These are phyloP conservation scores for Colinus virginianus DNA, from an alignment of 2,113 vertebrate species.

Conservation along the genomic window DNA sequence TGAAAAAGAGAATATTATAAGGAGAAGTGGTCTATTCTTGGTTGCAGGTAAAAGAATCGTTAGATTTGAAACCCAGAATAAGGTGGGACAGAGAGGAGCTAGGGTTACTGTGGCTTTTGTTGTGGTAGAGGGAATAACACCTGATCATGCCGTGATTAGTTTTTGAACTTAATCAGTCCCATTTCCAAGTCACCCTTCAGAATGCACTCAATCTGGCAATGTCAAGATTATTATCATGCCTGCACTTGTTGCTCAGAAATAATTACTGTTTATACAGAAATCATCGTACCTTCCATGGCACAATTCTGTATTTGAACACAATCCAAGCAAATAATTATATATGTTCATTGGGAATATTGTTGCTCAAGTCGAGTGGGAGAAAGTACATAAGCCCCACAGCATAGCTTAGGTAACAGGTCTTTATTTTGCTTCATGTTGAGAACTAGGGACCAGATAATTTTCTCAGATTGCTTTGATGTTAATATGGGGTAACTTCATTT, in stretches of 20 bases:
- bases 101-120: neutral
- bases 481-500: neutral
- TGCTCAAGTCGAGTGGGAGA: neutral
- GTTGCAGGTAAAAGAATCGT: neutral
- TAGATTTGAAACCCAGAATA: constrained; percentile 1
- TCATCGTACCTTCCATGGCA: neutral
- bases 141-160: neutral
- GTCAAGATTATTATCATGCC: neutral
- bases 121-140: neutral
- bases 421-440: neutral
- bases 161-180: neutral
- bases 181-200: neutral
- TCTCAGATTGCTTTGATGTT: neutral
- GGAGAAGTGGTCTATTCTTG: neutral
- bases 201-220: neutral
- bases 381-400: neutral
- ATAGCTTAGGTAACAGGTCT: neutral
- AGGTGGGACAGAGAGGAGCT: neutral
- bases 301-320: neutral
- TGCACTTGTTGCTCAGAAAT: neutral
- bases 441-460: neutral
- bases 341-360: neutral
- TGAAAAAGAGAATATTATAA: neutral
- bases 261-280: neutral
- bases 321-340: neutral